Evolutionary conservation across 2,888 invertebrate species (phyloP).

Genomic region (Siphlonurus alternatus): DNA sequence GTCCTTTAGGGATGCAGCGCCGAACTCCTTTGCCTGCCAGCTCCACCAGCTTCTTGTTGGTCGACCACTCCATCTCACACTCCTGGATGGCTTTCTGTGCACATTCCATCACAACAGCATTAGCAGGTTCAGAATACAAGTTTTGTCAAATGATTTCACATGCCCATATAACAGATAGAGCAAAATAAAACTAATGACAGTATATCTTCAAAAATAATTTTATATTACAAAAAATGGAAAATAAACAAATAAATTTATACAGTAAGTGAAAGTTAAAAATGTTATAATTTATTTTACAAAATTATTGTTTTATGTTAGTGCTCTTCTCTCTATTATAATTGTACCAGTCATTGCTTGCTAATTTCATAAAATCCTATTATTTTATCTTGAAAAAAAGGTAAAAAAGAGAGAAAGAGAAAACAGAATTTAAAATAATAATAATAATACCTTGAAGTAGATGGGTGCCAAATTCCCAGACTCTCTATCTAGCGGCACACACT

Average conservation of each 20-base stretch:
- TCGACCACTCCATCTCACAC: slow-evolving; percentile 87
- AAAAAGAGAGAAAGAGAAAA: background rate
- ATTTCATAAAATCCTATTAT: no score
- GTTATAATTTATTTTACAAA: no score
- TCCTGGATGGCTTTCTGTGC: slow-evolving; percentile 80
- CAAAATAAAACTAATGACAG: background rate
- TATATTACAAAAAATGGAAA: slow-evolving; percentile 1
- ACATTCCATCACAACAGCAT: background rate
- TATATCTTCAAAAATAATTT: background rate
- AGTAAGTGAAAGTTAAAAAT: background rate
- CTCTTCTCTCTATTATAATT: no score
- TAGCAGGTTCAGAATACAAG: background rate
- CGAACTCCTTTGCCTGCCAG: slow-evolving; percentile 53
- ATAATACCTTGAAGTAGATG: slow-evolving; percentile 73
- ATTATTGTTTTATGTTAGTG: no score
- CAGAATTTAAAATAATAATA: background rate
- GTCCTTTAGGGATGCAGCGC: slow-evolving; percentile 72
- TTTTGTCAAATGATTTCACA: background rate
- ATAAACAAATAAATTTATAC: background rate
- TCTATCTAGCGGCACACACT: slow-evolving; percentile 74
- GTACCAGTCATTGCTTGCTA: no score
- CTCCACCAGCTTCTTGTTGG: slow-evolving; percentile 79
- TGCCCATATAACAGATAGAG: background rate
- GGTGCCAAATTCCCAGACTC: slow-evolving; percentile 78
- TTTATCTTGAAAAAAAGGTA: no score